Evolutionary conservation across 2,797 vertebrate genomes (phyloP), one percentile per base, ranked within the genome.

Genomic region (Sebastes hubbsi): DNA sequence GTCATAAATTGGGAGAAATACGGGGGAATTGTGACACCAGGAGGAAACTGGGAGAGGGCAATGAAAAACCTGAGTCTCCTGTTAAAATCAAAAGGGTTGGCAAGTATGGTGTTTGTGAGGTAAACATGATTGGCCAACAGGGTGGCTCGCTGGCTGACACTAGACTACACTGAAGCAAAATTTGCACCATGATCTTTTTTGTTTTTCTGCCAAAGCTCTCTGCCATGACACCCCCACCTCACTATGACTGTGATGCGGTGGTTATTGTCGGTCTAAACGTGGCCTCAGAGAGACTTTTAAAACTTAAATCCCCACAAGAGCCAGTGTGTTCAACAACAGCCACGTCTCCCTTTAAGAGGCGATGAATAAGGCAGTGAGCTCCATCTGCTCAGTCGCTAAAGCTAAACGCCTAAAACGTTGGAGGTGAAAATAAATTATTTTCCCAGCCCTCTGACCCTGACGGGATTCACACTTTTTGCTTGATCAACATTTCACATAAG

Each of bases 401-500:
- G 66, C 55, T 71, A 66, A 84, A 82, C 3, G 9, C 25, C 49
- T 70, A 16, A 69, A 78, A 67, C 56, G 36, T 36, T 54, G 32
- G 24, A 52, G 49, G 46, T 66, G 61, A 76, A 83, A 77, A 71
- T 29, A 32, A 54, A 78, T 64, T 2, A 67, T 66, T 66, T 62
- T 1, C 29, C 12, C 66, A 66, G 32, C 65, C 29, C 49, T 55
- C 30, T 72, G 61, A 72, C 46, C 46, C 56, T 24, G 60, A 80
- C 38, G 59, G 59, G 84, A 83, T 85, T 82, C 63, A 11, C 70
- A 76, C 55, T 72, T 75, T 62, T 62, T 78, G 69, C 81, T 27
- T 62, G 56, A 80, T 87, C 87, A 87, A 81, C 84, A 64, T 86
- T 91, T 88, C 62, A 27, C 70, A 22, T 64, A 30, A 60, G 11